These are phyloP conservation scores for Xenops minutus DNA, from an alignment of 2,797 vertebrate species.

Conservation along the genomic window DNA sequence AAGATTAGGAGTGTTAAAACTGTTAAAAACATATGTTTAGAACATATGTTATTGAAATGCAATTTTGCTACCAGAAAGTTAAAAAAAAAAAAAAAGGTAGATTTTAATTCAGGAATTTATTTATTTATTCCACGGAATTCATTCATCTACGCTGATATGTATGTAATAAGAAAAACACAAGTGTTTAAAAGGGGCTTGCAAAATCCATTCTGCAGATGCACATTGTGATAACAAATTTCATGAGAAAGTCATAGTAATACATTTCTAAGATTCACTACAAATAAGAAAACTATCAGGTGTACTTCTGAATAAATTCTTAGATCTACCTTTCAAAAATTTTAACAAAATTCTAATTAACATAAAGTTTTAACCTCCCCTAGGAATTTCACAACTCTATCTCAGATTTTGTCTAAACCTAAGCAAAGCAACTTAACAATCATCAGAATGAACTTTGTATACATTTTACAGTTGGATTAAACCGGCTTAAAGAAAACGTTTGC, in stretches of 20 bases:
- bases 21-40: not conserved
- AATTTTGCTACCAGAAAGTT: not conserved
- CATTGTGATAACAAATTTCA: not conserved
- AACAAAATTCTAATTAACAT: not conserved
- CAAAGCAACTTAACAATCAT: not conserved
- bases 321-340: not conserved
- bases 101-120: not conserved
- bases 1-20: not conserved
- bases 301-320: not conserved
- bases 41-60: not conserved
- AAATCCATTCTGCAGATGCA: not conserved
- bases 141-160: not conserved
- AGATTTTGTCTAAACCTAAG: not conserved
- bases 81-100: not conserved
- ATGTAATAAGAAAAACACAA: not conserved
- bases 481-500: not conserved
- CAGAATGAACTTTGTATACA: not conserved
- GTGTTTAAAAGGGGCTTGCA: not conserved
- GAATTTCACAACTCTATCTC: not conserved
- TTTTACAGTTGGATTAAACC: not conserved
- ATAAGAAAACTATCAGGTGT: not conserved
- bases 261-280: not conserved
- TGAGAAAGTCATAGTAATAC: not conserved
- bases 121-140: not conserved
- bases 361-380: not conserved